Evolutionary conservation across 2,113 vertebrate species (phyloP), one percentile per base, ranked within the genome.

Genomic region (Cyanoderma ruficeps): DNA sequence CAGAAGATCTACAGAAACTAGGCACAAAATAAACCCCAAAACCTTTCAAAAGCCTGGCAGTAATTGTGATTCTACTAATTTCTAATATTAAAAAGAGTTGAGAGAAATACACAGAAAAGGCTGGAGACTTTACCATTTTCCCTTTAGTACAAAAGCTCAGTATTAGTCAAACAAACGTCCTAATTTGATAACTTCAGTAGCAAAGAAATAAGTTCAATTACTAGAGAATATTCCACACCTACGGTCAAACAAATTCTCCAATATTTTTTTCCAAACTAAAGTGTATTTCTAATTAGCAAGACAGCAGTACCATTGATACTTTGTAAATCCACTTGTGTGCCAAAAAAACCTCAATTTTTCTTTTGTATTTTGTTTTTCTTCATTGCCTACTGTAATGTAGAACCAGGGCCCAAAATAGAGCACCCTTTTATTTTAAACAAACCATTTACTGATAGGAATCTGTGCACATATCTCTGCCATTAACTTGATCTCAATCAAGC

Each of bases 401-500:
- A 94, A 71, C 10, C 52, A 84, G 18, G 46, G 41, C 18, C 56
- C 76, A 78, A 72, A 93, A 90, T 25, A 82, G 41, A 92, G 64
- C 30, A 79, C 21, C n/a, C 44, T 57, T 83, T 79, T 85, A 67
- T 80, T 90, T 87, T 80, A 93, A 79, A 91, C 35, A 95, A 91
- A 37, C 42, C 42, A 71, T 67, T 94, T 93, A 74, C 80, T 92
- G 75, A 96, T 41, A 83, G 50, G 35, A 91, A 90, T 81, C 64
- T 90, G 31, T n/a, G 24, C 13, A 10, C 46, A 33, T 63, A 82
- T 79, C 80, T 81, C 70, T 76, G 47, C 56, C 10, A 4, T 83
- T 94, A 95, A 92, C 37, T 75, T 89, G 72, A 95, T 92, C 83
- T 78, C 77, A 52, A 67, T 67, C 72, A 94, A 95, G 84, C 37